Conservation (phyloP, 2,113 vertebrate genomes). For the Peromyscus californicus region DNA sequence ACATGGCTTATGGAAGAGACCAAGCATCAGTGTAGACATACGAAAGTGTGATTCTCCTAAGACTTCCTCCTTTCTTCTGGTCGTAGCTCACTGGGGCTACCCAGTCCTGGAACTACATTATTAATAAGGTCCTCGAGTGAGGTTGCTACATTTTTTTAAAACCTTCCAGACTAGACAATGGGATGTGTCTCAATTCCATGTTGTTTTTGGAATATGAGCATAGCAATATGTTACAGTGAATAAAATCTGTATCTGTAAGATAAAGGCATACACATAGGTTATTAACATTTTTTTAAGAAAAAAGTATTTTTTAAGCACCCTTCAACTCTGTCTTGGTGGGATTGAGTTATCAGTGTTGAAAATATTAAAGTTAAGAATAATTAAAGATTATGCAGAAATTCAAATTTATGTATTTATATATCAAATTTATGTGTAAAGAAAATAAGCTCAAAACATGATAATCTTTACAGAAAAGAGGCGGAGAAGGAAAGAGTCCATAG, state of each 20-base stretch:
- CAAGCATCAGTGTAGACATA: background rate
- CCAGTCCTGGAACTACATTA: background rate
- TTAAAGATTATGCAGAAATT: slow-evolving; percentile 39
- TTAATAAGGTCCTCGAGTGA: background rate
- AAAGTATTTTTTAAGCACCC: slow-evolving; percentile 18
- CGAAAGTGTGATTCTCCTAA: background rate
- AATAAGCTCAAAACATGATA: slow-evolving; percentile 11
- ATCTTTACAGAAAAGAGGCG: background rate
- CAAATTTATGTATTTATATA: too few species aligned
- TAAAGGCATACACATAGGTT: slow-evolving; percentile 1
- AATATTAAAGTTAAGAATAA: background rate
- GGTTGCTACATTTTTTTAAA: background rate
- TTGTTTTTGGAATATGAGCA: background rate
- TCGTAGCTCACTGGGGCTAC: background rate
- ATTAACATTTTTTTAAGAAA: slow-evolving; percentile 15
- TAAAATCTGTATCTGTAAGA: slow-evolving; percentile 34
- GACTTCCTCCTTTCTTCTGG: background rate
- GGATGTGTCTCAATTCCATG: background rate
- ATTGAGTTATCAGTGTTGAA: slow-evolving; percentile 14
- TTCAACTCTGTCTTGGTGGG: background rate
- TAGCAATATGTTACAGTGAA: background rate
- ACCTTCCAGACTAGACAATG: background rate
- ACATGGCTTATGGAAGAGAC: background rate
- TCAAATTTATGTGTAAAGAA: slow-evolving; percentile 17
- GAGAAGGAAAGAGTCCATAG: background rate